Conservation (phyloP, 2,113 vertebrate species). For the Daubentonia madagascariensis region DNA sequence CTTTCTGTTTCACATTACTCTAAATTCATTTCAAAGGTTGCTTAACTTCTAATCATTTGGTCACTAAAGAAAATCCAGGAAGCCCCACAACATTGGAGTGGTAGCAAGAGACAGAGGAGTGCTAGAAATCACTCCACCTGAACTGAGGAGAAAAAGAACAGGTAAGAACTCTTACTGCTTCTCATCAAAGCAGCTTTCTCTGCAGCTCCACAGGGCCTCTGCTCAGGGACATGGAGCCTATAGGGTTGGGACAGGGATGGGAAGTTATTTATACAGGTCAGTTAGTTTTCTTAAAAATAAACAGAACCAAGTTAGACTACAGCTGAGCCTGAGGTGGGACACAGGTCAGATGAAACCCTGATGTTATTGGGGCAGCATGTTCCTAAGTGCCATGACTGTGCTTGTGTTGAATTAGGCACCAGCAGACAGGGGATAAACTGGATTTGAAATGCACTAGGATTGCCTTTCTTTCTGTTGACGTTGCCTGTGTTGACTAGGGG, state of each 20-base stretch:
- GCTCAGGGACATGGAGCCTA: neutral
- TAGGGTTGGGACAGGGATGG: accelerated
- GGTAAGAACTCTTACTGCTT: neutral
- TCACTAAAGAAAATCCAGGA: neutral
- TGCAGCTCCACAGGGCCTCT: neutral
- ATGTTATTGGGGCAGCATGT: accelerated
- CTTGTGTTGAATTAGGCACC: neutral
- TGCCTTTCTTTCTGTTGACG: neutral
- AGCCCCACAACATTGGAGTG: accelerated
- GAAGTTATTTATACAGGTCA: neutral
- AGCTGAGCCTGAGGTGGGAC: neutral
- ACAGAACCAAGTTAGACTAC: neutral
- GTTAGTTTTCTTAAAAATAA: neutral
- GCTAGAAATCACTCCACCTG: neutral
- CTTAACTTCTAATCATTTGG: accelerated
- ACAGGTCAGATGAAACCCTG: neutral
- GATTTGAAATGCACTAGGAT: neutral
- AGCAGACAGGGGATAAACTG: neutral
- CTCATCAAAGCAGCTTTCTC: neutral
- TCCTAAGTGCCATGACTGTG: no score
- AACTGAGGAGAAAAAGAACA: neutral
- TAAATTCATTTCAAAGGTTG: neutral
- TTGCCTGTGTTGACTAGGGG: neutral
- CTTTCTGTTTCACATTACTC: constrained; percentile 45
- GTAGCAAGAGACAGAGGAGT: neutral